Evolutionary conservation across 2,797 vertebrate species (phyloP).

Genomic region (Syngnathus rostellatus): DNA sequence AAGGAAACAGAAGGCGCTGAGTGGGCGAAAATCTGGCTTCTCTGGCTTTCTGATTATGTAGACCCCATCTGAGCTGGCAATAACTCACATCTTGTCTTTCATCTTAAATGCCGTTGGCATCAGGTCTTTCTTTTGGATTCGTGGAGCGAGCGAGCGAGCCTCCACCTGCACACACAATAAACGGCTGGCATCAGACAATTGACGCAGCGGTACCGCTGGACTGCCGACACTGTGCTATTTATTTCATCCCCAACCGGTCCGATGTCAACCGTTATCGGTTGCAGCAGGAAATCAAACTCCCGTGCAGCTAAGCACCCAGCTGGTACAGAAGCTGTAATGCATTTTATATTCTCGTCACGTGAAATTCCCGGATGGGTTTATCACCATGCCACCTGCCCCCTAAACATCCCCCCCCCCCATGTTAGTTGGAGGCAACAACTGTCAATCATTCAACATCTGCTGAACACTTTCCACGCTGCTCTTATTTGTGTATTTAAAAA

Average conservation of each 20-base stretch:
- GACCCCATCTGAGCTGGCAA: conserved; percentile 71
- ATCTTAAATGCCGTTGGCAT: conserved; percentile 64
- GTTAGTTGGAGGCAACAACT: neutral
- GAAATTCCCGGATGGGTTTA: neutral
- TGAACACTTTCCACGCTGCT: neutral
- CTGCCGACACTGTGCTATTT: conserved; percentile 41
- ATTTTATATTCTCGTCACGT: neutral
- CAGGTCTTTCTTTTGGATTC: neutral
- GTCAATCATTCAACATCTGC: neutral
- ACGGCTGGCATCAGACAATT: conserved; percentile 30
- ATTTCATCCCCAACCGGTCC: conserved; percentile 55
- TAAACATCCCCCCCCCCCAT: neutral
- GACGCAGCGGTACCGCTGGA: conserved; percentile 40
- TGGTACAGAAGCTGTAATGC: neutral
- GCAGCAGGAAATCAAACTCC: conserved; percentile 18
- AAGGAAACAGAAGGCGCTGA: conserved; percentile 38
- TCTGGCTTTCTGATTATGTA: conserved; percentile 62
- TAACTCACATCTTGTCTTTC: conserved; percentile 71
- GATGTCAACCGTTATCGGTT: conserved; percentile 36
- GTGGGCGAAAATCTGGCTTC: conserved; percentile 37
- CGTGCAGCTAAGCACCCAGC: conserved; percentile 1
- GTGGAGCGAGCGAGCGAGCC: neutral
- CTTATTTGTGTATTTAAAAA: neutral
- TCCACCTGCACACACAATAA: conserved; percentile 41
- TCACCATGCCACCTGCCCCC: neutral